These are phyloP conservation scores for Lordiphosa stackelbergi DNA, from an alignment of 1,140 invertebrate genomes.

Conservation along the genomic window DNA sequence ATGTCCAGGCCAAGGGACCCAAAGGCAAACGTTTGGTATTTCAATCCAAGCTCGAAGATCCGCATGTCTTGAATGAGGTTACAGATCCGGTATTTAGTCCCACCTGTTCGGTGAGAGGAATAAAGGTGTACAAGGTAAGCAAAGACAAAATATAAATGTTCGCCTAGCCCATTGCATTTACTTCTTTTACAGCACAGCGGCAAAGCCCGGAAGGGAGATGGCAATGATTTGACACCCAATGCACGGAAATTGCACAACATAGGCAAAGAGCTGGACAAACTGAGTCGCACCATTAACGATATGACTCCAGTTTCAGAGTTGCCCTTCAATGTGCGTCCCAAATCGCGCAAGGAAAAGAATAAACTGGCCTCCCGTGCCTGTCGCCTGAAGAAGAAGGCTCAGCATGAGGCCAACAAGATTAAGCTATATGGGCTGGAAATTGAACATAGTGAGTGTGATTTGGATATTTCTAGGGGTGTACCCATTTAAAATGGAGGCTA, in stretches of 20 bases:
- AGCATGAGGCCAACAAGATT: slow-evolving; percentile 96
- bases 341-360: slow-evolving; percentile 98
- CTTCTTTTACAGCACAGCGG: slow-evolving; percentile 81
- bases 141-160: not conserved
- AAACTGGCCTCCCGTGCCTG: slow-evolving; percentile 97
- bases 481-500: no score
- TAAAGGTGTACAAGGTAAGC: slow-evolving; percentile 83
- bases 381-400: slow-evolving; percentile 95
- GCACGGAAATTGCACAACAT: slow-evolving; percentile 93
- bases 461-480: no score
- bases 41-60: slow-evolving; percentile 90
- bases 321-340: slow-evolving; percentile 91
- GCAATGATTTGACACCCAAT: slow-evolving; percentile 97
- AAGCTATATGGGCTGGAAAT: slow-evolving; percentile 95
- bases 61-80: slow-evolving; percentile 92
- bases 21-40: slow-evolving; percentile 92
- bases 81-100: slow-evolving; percentile 96
- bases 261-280: slow-evolving; percentile 93
- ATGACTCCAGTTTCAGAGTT: slow-evolving; percentile 96
- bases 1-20: slow-evolving; percentile 98
- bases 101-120: slow-evolving; percentile 90
- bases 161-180: not conserved
- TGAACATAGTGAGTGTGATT: slow-evolving; percentile 90
- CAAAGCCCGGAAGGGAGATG: slow-evolving; percentile 97
- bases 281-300: slow-evolving; percentile 94